phyloP scores from a whole-genome alignment of 1,140 invertebrate genomes.

The Heliothis virescens region DNA sequence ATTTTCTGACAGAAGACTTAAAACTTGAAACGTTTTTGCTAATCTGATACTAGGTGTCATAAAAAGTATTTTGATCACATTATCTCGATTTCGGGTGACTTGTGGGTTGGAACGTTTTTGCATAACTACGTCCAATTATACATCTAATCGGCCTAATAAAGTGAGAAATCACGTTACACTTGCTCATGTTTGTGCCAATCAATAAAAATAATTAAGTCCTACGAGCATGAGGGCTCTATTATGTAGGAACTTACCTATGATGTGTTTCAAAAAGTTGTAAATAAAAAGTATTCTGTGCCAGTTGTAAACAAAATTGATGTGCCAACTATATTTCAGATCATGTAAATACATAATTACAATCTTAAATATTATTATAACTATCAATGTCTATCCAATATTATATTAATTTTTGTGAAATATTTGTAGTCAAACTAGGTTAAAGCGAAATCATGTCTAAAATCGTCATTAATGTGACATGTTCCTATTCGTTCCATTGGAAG shows the following conservation, averaged over 20 bases:
- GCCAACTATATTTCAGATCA: slow-evolving; percentile 55
- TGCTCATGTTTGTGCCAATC: slow-evolving; percentile 31
- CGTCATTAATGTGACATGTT: slow-evolving; percentile 17
- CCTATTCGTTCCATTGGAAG: slow-evolving; percentile 7
- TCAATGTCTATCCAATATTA: slow-evolving; percentile 30
- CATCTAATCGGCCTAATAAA: not conserved
- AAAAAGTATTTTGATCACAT: too few relatives aligned
- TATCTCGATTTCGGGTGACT: too few relatives aligned
- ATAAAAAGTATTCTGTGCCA: slow-evolving; percentile 52
- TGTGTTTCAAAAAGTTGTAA: slow-evolving; percentile 42
- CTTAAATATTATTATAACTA: slow-evolving; percentile 23
- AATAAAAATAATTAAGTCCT: not conserved
- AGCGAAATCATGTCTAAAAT: slow-evolving; percentile 3
- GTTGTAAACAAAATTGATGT: slow-evolving; percentile 52
- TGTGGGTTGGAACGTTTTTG: too few relatives aligned
- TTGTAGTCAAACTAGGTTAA: slow-evolving; percentile 12
- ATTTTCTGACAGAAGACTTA: too few relatives aligned
- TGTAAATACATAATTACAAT: slow-evolving; percentile 47
- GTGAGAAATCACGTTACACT: not conserved
- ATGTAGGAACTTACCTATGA: not conserved
- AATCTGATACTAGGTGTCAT: too few relatives aligned
- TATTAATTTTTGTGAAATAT: slow-evolving; percentile 36
- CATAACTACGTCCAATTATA: too few relatives aligned
- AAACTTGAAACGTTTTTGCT: too few relatives aligned
- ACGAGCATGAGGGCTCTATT: not conserved